Evolutionary conservation across 2,113 vertebrate species (phyloP).

Genomic region (Sinocyclocheilus rhinocerous): DNA sequence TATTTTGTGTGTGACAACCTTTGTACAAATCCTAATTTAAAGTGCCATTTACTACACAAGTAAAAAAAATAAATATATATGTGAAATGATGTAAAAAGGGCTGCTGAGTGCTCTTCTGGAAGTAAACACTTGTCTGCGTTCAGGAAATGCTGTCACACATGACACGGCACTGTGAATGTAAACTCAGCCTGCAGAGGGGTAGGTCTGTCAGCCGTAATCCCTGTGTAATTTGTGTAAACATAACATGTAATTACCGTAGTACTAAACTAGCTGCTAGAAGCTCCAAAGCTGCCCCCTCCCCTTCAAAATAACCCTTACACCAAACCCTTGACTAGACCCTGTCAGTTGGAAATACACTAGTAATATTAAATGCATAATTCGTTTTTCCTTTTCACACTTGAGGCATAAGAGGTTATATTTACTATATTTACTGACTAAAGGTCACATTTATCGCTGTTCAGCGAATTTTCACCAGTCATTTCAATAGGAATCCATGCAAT

Average conservation of each 20-base stretch:
- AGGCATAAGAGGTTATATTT: neutral
- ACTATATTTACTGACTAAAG: neutral
- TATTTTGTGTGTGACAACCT: neutral
- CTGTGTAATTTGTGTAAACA: constrained; percentile 51
- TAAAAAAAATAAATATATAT: neutral
- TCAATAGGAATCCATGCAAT: too few species aligned
- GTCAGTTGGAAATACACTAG: constrained; percentile 2
- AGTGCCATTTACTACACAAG: neutral
- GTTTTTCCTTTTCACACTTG: neutral
- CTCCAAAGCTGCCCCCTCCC: constrained; percentile 25
- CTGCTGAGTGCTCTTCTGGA: constrained; percentile 12
- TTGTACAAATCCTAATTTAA: neutral
- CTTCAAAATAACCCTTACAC: constrained; percentile 25
- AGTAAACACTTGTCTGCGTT: constrained; percentile 19
- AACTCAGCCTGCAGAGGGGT: constrained; percentile 31
- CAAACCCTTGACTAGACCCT: neutral
- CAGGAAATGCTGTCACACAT: constrained; percentile 21
- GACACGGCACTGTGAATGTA: constrained; percentile 36
- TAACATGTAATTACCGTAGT: constrained; percentile 47
- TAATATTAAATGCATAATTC: neutral
- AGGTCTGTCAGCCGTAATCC: constrained; percentile 36
- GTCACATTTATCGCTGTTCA: neutral
- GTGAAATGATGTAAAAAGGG: neutral
- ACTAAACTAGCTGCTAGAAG: constrained; percentile 36
- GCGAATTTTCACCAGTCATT: too few species aligned